phyloP scores from a whole-genome alignment of 1,140 invertebrate species.

The Bombus consobrinus region DNA sequence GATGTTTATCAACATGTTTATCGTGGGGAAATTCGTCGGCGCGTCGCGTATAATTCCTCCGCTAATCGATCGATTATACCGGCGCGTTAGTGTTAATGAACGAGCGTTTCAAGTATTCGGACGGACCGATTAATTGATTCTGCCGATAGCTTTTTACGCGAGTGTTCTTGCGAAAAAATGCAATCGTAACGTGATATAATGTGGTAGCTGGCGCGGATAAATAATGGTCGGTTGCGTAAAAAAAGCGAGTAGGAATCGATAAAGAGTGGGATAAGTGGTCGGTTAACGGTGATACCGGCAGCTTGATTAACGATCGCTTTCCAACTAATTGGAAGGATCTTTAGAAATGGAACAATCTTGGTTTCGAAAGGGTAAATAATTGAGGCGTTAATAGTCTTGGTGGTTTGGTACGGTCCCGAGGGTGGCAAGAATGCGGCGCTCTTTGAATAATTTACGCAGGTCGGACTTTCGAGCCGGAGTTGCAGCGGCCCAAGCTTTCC shows the following conservation, averaged over 20 bases:
- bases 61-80: background rate
- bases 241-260: constrained; percentile 7
- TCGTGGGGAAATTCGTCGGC: background rate
- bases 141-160: background rate
- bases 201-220: background rate
- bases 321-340: constrained; percentile 36
- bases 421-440: constrained; percentile 3
- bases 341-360: constrained; percentile 39
- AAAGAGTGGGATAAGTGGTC: too few species aligned
- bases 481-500: background rate
- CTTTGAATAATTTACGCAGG: constrained; percentile 47
- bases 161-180: background rate
- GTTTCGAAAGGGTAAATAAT: constrained; percentile 43
- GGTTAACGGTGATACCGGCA: background rate
- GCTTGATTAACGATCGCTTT: constrained; percentile 45
- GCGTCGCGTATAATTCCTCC: background rate
- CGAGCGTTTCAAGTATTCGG: background rate
- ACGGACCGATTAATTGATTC: background rate
- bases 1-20: constrained; percentile 2
- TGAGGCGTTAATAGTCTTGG: constrained; percentile 45
- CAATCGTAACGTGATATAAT: constrained; percentile 3
- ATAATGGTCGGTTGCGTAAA: constrained; percentile 2
- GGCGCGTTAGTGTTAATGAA: background rate
- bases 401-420: constrained; percentile 10
- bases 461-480: background rate